phyloP scores from a whole-genome alignment of 2,888 invertebrate species.

The Pristionchus maxplancki region DNA sequence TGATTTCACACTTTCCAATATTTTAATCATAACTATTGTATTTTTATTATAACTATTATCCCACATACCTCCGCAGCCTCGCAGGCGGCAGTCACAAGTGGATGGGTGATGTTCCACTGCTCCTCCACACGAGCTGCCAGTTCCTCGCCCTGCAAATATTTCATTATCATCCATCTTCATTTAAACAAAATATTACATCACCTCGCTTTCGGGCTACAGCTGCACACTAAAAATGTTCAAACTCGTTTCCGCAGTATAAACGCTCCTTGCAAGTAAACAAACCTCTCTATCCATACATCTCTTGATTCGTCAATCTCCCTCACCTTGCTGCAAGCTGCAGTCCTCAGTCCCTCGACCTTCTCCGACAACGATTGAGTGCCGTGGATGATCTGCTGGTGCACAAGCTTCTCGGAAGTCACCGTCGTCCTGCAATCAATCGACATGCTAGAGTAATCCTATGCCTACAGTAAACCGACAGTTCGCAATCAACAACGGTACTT shows the following conservation, averaged over 20 bases:
- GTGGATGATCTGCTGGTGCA: constrained; percentile 87
- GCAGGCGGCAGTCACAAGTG: constrained; percentile 88
- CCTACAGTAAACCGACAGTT: neutral
- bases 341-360: constrained; percentile 88
- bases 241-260: too few relatives aligned
- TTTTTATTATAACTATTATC: too few relatives aligned
- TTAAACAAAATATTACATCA: too few relatives aligned
- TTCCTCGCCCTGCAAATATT: constrained; percentile 86
- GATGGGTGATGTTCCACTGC: constrained; percentile 84
- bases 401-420: constrained; percentile 66
- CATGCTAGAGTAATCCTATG: constrained; percentile 55
- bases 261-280: too few relatives aligned
- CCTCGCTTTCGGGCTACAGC: too few relatives aligned
- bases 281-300: too few relatives aligned
- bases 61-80: constrained; percentile 78
- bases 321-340: constrained; percentile 83
- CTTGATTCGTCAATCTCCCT: too few relatives aligned
- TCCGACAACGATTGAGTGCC: constrained; percentile 89
- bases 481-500: constrained; percentile 70
- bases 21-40: neutral
- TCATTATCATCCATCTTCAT: constrained; percentile 78
- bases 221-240: too few relatives aligned
- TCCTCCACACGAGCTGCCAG: constrained; percentile 87
- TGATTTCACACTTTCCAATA: neutral
- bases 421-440: constrained; percentile 54